Percentiles rank a stretch among this genome's conserved stretches.
phyloP scores from a whole-genome alignment of 2,888 invertebrate genomes.

The Anaspis maculata region DNA sequence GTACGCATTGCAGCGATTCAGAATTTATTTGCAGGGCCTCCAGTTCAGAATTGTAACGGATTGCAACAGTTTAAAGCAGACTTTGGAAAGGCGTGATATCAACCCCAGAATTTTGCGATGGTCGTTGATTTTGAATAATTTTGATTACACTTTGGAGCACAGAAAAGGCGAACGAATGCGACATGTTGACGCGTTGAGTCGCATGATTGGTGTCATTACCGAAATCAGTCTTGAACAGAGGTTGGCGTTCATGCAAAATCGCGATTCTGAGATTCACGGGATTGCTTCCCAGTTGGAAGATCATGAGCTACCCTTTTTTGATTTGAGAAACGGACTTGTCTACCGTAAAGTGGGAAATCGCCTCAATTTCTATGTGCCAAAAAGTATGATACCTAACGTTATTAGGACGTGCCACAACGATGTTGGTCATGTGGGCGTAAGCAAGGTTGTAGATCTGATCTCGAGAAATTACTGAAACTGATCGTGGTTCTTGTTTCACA shows the following conservation, averaged over 20 bases:
- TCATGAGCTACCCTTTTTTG: conserved; percentile 11
- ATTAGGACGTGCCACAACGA: conserved; percentile 9
- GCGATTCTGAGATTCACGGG: conserved; percentile 17
- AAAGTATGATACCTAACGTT: conserved; percentile 14
- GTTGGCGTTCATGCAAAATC: not conserved
- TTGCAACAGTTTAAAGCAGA: conserved; percentile 23
- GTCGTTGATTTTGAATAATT: conserved; percentile 21
- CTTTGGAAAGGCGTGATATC: conserved; percentile 26
- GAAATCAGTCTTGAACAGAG: conserved; percentile 13
- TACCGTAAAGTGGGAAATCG: conserved; percentile 15
- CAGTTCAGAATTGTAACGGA: conserved; percentile 27
- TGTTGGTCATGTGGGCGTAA: conserved; percentile 6
- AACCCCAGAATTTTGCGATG: conserved; percentile 27
- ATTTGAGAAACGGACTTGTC: conserved; percentile 19
- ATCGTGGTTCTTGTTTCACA: conserved; percentile 23
- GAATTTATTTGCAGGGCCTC: conserved; percentile 24
- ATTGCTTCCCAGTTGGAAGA: conserved; percentile 16
- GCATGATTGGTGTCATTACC: conserved; percentile 1
- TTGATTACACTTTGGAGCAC: conserved; percentile 17
- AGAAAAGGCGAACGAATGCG: conserved; percentile 18
- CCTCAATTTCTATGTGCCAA: conserved; percentile 18
- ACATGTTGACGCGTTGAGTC: conserved; percentile 29
- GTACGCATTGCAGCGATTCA: conserved; percentile 23
- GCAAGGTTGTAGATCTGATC: conserved; percentile 2
- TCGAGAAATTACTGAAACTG: conserved; percentile 6